Base-by-base conservation (phyloP, 64 coral and sea anemone species). In the Actinia equina region DNA sequence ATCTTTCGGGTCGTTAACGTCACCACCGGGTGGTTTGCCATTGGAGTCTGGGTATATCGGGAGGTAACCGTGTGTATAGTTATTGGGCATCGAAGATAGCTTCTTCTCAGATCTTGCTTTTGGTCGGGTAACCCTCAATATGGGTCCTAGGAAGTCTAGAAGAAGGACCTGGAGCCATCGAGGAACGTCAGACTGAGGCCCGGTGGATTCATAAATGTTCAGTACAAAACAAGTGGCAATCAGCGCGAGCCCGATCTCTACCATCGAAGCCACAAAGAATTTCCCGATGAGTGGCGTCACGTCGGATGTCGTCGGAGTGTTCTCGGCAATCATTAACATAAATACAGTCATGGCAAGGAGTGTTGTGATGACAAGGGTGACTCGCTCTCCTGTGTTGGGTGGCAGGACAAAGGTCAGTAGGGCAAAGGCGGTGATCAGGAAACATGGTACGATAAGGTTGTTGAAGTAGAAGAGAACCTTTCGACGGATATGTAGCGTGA, bases 261-360 rank as follows among this genome's bases (percentile, higher is more conserved):
- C 90, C 97, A 99, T 99, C 41, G 90, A 93, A 25, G 97, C 97
- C 23, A 99, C 93, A 62, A 95, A 99, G 90, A 99, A 99, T 90
- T 99, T 92, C 17, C 93, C 97, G 77, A 99, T 95, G 5, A 99
- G 71, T 6, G 97, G 97, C 1, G 93, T 95, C n/a, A 99, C 97
- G 52, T 99, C 97, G 26, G 97, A 99, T 22, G 93, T 99, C 4
- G 97, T 95, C 42, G 97, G 97, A 17, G 93, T 99, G 53, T 99
- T 95, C 77, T 99, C 97, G 42, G 97, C 93, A 53, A 99, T 99
- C 93, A 99, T 95, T 18, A 99, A 79, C 97, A 99, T 99, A 30
- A 99, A 99, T 7, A 99, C 97, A n/a, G 93, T 99, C 90, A 99
- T 92, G 4, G 97, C 93, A 13, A 99, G 90, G 0, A 99, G 71